Conservation (phyloP, 2,113 vertebrate species). For the Proterorhinus semilunaris region DNA sequence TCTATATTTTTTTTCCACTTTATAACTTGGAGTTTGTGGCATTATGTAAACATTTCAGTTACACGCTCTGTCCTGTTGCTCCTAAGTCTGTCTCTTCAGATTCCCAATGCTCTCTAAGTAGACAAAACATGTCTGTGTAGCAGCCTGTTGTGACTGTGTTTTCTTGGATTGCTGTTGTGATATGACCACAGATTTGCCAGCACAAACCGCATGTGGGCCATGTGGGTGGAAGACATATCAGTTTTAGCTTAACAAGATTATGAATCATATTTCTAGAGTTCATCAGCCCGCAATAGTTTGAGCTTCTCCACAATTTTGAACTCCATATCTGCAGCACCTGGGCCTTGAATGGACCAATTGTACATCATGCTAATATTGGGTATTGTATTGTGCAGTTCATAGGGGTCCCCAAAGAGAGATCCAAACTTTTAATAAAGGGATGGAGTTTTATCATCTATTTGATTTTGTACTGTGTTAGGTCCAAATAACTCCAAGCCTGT, state of each 20-base stretch:
- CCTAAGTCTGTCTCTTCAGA: not conserved
- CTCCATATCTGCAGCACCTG: constrained; percentile 62
- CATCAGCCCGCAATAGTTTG: too few relatives aligned
- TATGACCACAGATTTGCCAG: constrained; percentile 4
- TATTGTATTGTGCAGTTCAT: too few relatives aligned
- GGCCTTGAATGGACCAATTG: constrained; percentile 4
- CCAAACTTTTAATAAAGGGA: too few relatives aligned
- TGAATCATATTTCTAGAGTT: constrained; percentile 26
- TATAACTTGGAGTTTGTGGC: not conserved
- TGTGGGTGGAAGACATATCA: constrained; percentile 9
- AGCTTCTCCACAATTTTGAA: constrained; percentile 7
- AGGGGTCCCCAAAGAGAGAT: too few relatives aligned
- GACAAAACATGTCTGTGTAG: constrained; percentile 36
- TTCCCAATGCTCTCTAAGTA: not conserved
- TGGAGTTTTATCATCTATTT: too few relatives aligned
- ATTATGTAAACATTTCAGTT: not conserved
- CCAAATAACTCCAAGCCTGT: not conserved
- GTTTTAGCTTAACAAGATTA: constrained; percentile 25
- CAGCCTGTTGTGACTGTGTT: constrained; percentile 25
- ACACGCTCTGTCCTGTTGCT: too few relatives aligned
- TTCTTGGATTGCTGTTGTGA: constrained; percentile 17
- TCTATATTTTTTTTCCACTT: not conserved
- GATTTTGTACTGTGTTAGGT: not conserved
- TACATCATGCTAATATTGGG: not conserved
- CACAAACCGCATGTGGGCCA: constrained; percentile 18